A percentile compares a stretch with the other conserved stretches of the same genome.
Evolutionary conservation across 2,888 invertebrate genomes (phyloP).

Genomic region (Mesorhabditis sp.): DNA sequence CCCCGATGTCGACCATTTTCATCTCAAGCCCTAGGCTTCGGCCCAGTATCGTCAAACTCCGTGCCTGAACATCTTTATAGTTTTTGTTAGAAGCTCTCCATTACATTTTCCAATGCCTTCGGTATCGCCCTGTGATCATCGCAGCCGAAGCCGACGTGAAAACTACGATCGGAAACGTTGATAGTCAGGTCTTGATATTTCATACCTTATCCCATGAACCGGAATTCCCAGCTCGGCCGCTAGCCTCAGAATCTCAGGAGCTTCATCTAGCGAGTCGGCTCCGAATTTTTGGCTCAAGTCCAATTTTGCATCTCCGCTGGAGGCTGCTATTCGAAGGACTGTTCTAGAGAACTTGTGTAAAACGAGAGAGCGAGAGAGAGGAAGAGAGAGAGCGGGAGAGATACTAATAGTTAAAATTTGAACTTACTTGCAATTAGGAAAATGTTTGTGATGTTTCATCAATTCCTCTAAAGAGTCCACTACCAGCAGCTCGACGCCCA

Average conservation of each 20-base stretch:
- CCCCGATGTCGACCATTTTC: neutral
- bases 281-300: neutral
- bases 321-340: neutral
- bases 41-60: neutral
- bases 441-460: neutral
- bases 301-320: neutral
- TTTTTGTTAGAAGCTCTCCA: neutral
- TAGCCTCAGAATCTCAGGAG: neutral
- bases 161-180: too few relatives aligned
- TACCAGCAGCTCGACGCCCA: neutral
- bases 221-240: neutral
- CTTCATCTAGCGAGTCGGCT: neutral
- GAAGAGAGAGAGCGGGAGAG: neutral
- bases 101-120: neutral
- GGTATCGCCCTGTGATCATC: neutral
- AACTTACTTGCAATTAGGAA: neutral
- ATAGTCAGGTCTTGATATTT: too few relatives aligned
- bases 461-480: neutral
- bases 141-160: conserved; percentile 2
- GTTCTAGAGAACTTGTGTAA: neutral
- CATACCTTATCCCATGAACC: neutral
- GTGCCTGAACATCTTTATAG: neutral
- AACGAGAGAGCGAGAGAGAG: neutral
- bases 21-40: neutral
- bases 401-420: neutral